A percentile compares a stretch with the other conserved stretches of the same genome.
phyloP scores from a whole-genome alignment of 1,140 invertebrate species.

The Macrobrachium rosenbergii region DNA sequence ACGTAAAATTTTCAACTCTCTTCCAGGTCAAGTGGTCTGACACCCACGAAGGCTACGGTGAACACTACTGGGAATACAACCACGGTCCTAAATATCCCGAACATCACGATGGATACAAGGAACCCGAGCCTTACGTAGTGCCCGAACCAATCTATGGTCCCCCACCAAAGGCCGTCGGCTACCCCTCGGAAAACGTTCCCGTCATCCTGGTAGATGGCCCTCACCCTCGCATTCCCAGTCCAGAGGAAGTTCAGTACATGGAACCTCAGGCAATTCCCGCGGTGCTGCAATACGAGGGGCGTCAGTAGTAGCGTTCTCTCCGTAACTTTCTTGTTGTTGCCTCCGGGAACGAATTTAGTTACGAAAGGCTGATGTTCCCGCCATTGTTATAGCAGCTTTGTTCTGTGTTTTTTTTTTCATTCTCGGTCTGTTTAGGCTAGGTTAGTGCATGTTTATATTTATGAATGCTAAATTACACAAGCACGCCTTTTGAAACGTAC shows the following conservation, averaged over 20 bases:
- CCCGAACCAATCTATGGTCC: slow-evolving; percentile 28
- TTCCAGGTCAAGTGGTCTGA: slow-evolving; percentile 70
- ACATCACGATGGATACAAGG: slow-evolving; percentile 47
- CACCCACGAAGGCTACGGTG: slow-evolving; percentile 69
- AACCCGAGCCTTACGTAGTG: slow-evolving; percentile 42
- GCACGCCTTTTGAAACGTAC: no score
- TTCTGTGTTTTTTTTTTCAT: no score
- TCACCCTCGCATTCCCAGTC: background rate
- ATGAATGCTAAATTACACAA: no score
- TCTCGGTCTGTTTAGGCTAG: no score
- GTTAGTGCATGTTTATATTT: no score
- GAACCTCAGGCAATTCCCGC: no score
- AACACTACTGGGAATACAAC: slow-evolving; percentile 71
- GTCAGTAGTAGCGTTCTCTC: no score
- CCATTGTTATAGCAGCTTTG: no score
- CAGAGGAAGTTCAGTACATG: background rate
- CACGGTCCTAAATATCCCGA: slow-evolving; percentile 67
- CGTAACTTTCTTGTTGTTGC: no score
- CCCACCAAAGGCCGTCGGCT: slow-evolving; percentile 9
- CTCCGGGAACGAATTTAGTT: no score
- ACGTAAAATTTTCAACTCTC: background rate
- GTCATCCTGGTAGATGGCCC: background rate
- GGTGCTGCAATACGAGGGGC: no score
- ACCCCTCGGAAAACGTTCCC: slow-evolving; percentile 30
- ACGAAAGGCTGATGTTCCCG: no score